Conservation (phyloP, 1,140 invertebrate species). For the Heliconius eleuchia region DNA sequence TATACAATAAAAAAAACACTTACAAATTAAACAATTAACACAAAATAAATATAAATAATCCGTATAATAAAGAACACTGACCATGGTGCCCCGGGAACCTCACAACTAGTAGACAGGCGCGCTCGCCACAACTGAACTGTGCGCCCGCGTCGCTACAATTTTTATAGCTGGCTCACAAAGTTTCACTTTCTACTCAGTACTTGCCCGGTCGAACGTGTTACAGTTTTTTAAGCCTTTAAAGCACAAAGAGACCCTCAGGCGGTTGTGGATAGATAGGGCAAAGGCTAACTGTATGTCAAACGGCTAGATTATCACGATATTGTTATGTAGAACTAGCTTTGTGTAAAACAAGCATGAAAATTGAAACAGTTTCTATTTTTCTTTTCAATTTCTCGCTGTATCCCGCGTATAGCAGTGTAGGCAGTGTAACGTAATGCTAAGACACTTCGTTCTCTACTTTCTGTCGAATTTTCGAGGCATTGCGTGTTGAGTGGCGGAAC, state of each 20-base stretch:
- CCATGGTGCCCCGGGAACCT: conserved; percentile 57
- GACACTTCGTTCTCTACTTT: too few species aligned
- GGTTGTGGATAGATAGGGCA: not conserved
- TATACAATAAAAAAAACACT: conserved; percentile 17
- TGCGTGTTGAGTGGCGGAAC: too few species aligned
- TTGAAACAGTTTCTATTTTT: not conserved
- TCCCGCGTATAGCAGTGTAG: too few species aligned
- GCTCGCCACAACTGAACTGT: conserved; percentile 66
- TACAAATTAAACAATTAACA: conserved; percentile 11
- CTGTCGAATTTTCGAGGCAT: too few species aligned
- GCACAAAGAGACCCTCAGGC: conserved; percentile 50
- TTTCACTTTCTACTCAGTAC: conserved; percentile 73
- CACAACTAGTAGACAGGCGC: conserved; percentile 44
- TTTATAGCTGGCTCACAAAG: conserved; percentile 71
- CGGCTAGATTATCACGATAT: not conserved
- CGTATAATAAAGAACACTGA: conserved; percentile 53
- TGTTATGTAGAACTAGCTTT: not conserved
- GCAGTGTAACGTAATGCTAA: too few species aligned
- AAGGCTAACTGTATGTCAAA: conserved; percentile 13
- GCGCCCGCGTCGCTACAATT: conserved; percentile 58
- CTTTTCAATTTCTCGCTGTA: too few species aligned
- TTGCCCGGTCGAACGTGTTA: conserved; percentile 62
- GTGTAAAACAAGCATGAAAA: too few species aligned
- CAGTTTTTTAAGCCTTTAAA: conserved; percentile 70
- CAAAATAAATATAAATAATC: conserved; percentile 24